Evolutionary conservation across 2,113 vertebrate species (phyloP).

Genomic region (Rhombomys opimus): DNA sequence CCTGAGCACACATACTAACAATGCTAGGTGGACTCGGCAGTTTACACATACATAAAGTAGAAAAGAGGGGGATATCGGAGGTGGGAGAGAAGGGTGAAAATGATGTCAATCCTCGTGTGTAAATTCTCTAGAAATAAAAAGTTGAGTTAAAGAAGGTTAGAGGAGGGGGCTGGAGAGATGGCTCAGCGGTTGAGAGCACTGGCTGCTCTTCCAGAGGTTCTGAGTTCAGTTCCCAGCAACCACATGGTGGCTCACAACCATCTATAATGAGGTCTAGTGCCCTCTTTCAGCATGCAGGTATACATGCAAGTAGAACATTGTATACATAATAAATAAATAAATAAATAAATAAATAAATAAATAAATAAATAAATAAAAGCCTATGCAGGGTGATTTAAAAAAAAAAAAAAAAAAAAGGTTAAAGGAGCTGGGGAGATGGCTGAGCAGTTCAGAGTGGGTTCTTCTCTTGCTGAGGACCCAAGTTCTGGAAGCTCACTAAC

Average conservation of each 20-base stretch:
- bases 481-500: neutral
- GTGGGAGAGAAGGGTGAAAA: neutral
- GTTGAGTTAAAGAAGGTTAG: neutral
- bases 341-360: too few relatives aligned
- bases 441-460: neutral
- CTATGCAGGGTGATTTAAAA: too few relatives aligned
- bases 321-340: too few relatives aligned
- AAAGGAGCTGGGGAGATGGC: neutral
- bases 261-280: too few relatives aligned
- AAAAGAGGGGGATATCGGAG: neutral
- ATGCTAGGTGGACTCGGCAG: neutral
- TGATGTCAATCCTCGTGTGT: neutral
- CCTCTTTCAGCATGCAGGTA: too few relatives aligned
- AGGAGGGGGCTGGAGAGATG: neutral
- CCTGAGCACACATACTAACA: neutral
- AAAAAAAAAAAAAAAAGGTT: neutral
- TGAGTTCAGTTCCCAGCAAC: too few relatives aligned
- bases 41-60: neutral
- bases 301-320: too few relatives aligned
- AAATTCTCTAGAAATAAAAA: neutral
- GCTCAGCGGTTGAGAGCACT: neutral
- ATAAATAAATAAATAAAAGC: too few relatives aligned
- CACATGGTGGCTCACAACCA: too few relatives aligned
- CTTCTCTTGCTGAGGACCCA: neutral
- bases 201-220: too few relatives aligned